Evolutionary conservation across 2,113 vertebrate genomes (phyloP), one percentile per base, ranked within the genome.

Genomic region (Paratilapia polleni): DNA sequence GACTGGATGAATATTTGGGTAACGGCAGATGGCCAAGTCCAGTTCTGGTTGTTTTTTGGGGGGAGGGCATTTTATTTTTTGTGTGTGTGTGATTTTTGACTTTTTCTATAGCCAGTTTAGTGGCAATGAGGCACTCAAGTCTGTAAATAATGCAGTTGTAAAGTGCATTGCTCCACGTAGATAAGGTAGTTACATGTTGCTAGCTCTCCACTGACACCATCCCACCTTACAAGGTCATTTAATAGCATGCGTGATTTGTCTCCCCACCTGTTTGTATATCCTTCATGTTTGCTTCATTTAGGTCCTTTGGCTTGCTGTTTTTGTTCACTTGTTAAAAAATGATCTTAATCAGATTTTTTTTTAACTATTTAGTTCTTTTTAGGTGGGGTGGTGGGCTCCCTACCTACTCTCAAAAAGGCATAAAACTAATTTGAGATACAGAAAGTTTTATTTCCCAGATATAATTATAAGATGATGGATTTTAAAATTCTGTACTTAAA

Each of bases 391-490:
- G 24, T 8, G 15, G 19, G 1, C 24, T 73, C 2, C 66, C 15
- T 31, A 13, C 17, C 11, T n/a, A 31, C 19, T 31, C 19, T 54
- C 24, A 19, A 73, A 47, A 73, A 73, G 24, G 17, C 24, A 73
- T 20, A 13, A 14, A 31, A 20, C 47, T 43, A 73, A 49, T 28
- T 20, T 31, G 43, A 15, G 17, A 8, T 31, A 52, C 26, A 73
- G 43, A 31, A 73, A 52, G 66, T 52, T 70, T 73, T 73, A n/a
- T 31, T 73, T 31, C 12, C 24, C 19, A 26, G 26, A 31, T 73
- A 31, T 54, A 73, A 73, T 52, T 73, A n/a, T 19, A 52, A 31
- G 66, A 73, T 70, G 41, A 73, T 73, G 66, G 66, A 73, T 31
- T 73, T 5, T 5, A 52, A 52, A 54, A 26, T 73, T 73, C 11